Evolutionary conservation across 2,888 invertebrate species (phyloP).

Genomic region (Abrostola tripartita): DNA sequence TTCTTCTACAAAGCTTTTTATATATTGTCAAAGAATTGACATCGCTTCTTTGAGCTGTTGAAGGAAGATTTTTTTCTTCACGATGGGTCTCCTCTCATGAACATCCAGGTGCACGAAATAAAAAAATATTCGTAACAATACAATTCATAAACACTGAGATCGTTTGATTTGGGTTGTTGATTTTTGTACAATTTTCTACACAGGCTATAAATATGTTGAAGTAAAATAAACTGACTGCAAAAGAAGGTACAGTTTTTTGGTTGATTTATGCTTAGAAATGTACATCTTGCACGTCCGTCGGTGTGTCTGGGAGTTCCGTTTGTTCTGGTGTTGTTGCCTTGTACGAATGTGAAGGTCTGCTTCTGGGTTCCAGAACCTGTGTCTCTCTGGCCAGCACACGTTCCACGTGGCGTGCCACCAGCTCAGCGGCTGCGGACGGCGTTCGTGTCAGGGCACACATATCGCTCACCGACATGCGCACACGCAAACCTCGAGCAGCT

Average conservation of each 20-base stretch:
- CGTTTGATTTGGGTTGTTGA: constrained; percentile 63
- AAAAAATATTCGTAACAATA: constrained; percentile 74
- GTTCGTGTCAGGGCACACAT: constrained; percentile 84
- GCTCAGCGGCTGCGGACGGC: constrained; percentile 85
- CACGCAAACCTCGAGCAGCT: constrained; percentile 89
- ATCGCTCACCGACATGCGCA: constrained; percentile 80
- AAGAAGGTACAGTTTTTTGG: constrained; percentile 12
- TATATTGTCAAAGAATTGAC: constrained; percentile 50
- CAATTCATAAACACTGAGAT: constrained; percentile 71
- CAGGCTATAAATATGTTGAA: constrained; percentile 9
- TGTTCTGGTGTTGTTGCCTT: constrained; percentile 76
- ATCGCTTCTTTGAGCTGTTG: constrained; percentile 38
- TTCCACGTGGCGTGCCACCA: constrained; percentile 88
- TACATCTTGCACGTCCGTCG: constrained; percentile 90
- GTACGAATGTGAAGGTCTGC: constrained; percentile 68
- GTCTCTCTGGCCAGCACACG: constrained; percentile 88
- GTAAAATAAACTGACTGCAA: constrained; percentile 16
- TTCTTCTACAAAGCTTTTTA: constrained; percentile 66
- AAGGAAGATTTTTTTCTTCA: constrained; percentile 59
- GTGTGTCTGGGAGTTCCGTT: constrained; percentile 87
- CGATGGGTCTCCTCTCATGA: constrained; percentile 62
- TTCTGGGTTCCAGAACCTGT: constrained; percentile 81
- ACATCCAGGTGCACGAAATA: constrained; percentile 78
- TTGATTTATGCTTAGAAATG: constrained; percentile 79
- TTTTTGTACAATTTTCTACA: constrained; percentile 54